Percentiles rank a stretch among this genome's conserved stretches.
Conservation (phyloP, 2,113 vertebrate species). For the Ophthalmolycus amberensis region DNA sequence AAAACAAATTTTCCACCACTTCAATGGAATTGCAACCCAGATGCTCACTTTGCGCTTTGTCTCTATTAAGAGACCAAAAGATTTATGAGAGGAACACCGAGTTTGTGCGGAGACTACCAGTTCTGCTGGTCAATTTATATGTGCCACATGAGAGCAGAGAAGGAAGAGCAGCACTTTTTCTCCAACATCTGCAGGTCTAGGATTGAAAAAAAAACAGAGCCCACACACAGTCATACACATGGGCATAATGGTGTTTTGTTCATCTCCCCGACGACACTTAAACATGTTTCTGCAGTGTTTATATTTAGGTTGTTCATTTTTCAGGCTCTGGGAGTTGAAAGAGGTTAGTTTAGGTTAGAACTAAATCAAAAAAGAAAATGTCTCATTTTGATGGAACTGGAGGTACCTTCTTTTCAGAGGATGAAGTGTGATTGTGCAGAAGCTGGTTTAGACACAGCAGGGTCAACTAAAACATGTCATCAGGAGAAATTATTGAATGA, state of each 20-base stretch:
- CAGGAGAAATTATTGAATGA: conserved; percentile 19
- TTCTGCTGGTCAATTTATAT: conserved; percentile 39
- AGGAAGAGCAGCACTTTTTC: conserved; percentile 50
- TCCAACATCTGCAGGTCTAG: conserved; percentile 10
- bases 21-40: conserved; percentile 46
- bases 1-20: conserved; percentile 48
- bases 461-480: conserved; percentile 13
- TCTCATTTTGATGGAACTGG: conserved; percentile 12
- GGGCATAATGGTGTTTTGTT: neutral
- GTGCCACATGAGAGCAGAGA: conserved; percentile 44
- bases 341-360: neutral
- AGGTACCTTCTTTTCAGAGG: conserved; percentile 23
- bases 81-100: conserved; percentile 63
- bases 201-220: conserved; percentile 1
- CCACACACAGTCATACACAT: conserved; percentile 6
- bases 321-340: conserved; percentile 3
- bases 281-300: conserved; percentile 15
- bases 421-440: conserved; percentile 21
- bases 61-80: conserved; percentile 63
- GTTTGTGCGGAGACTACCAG: conserved; percentile 26
- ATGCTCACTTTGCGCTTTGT: conserved; percentile 55
- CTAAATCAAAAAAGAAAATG: neutral
- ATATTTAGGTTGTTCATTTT: conserved; percentile 2
- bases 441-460: conserved; percentile 6
- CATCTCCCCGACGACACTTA: conserved; percentile 18